Evolutionary conservation across 2,797 vertebrate species (phyloP), one percentile per base, ranked within the genome.

Genomic region (Urosaurus nigricauda): DNA sequence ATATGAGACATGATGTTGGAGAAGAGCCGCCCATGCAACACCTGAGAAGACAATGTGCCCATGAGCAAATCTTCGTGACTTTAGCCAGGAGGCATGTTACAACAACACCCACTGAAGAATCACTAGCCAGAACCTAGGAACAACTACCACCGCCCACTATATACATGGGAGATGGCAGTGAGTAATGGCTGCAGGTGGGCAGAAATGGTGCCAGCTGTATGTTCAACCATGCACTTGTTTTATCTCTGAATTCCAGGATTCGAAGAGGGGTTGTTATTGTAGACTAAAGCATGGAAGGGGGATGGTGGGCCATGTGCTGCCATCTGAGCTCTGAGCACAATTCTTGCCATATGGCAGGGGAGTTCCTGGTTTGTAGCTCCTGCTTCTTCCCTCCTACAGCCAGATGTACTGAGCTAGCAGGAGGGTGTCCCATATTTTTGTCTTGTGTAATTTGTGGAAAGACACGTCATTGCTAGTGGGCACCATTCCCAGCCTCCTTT

Each of bases 211-310:
- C 13, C 51, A 29, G n/a, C 32, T 37, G 8, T 87, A 3, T 40
- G 21, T 60, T 51, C 47, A 51, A 40, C 40, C 86, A 60, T n/a
- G 40, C 60, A 63, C 60, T n/a, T 21, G 12, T 60, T 7, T 43
- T 63, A 5, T 86, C 35, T 82, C 26, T 75, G 14, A 40, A 40
- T 14, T 75, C 7, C 47, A 40, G 84, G 26, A 43, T 43, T 37
- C 4, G 0, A 0, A 0, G 32, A 37, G 56, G 58, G 17, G 0
- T 32, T 63, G 11, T 79, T 79, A 29, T n/a, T 71, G 63, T 47
- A 26, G 43, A 51, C 37, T 19, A 13, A 40, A 63, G 74, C 3
- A 26, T 13, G 80, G 73, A 51, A 12, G 40, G 24, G 11, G 68
- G 11, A 47, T 2, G 40, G 11, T 56, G 35, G 73, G 13, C 65